Percentiles rank a stretch among this genome's conserved stretches.
phyloP scores from a whole-genome alignment of 2,888 invertebrate species.

The Andrena flavipes region DNA sequence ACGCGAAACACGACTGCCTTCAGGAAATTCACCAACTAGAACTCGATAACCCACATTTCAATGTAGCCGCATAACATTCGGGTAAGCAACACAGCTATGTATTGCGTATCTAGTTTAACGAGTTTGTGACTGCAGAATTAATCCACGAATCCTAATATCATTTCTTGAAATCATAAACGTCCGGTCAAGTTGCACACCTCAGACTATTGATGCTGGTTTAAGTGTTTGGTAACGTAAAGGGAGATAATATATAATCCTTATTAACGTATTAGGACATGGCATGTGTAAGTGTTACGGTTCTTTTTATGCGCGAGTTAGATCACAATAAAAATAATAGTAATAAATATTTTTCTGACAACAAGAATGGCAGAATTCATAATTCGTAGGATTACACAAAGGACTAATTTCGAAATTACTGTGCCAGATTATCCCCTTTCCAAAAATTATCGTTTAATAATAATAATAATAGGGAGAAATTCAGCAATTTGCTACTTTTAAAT shows the following conservation, averaged over 20 bases:
- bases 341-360: no score
- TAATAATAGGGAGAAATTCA: no score
- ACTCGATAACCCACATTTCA: conserved; percentile 58
- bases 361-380: no score
- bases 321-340: no score
- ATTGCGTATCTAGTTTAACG: conserved; percentile 30
- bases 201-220: conserved; percentile 22
- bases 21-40: conserved; percentile 45
- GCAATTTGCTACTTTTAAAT: no score
- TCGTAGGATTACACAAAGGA: no score
- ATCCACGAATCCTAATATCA: conserved; percentile 44
- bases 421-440: no score
- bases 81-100: conserved; percentile 50
- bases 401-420: no score
- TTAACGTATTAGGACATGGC: not conserved
- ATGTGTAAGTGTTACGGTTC: not conserved
- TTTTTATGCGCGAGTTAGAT: no score
- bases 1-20: conserved; percentile 26
- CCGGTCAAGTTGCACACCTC: conserved; percentile 39
- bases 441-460: no score
- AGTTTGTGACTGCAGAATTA: conserved; percentile 51
- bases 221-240: not conserved
- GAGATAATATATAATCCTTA: not conserved
- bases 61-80: conserved; percentile 47
- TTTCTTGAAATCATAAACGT: conserved; percentile 43